These are phyloP conservation scores for Pogonocherus hispidulus DNA, from an alignment of 2,888 invertebrate genomes.

Conservation along the genomic window DNA sequence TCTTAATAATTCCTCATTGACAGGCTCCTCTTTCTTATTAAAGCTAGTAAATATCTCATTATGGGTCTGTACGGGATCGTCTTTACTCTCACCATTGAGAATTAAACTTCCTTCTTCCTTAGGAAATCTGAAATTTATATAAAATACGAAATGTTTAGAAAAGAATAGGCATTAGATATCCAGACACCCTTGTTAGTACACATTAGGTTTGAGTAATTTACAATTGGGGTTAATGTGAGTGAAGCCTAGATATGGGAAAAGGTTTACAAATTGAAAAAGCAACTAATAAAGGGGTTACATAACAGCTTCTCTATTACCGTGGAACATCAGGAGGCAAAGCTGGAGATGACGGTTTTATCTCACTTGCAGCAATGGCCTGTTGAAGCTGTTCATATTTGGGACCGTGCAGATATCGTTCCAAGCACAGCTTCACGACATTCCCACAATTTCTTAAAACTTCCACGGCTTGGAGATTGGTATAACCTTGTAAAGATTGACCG, in stretches of 20 bases:
- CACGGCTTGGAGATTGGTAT: slow-evolving; percentile 97
- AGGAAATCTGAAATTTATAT: slow-evolving; percentile 68
- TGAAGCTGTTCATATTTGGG: slow-evolving; percentile 91
- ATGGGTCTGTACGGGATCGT: slow-evolving; percentile 61
- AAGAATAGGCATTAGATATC: slow-evolving; percentile 45
- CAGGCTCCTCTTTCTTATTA: slow-evolving; percentile 56
- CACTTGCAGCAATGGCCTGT: slow-evolving; percentile 88
- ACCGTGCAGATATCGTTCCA: slow-evolving; percentile 92
- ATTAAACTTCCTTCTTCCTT: slow-evolving; percentile 64
- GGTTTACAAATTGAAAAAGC: slow-evolving; percentile 54
- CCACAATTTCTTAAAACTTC: slow-evolving; percentile 96
- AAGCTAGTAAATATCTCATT: slow-evolving; percentile 61
- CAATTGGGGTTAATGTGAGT: slow-evolving; percentile 50
- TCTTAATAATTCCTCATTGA: slow-evolving; percentile 82
- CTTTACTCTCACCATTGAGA: slow-evolving; percentile 56
- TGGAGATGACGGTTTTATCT: slow-evolving; percentile 75
- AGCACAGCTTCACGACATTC: slow-evolving; percentile 86
- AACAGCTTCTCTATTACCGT: slow-evolving; percentile 68
- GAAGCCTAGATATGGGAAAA: slow-evolving; percentile 48
- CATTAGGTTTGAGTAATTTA: slow-evolving; percentile 51
- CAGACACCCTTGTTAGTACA: slow-evolving; percentile 58
- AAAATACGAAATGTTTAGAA: slow-evolving; percentile 59
- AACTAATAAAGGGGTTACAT: slow-evolving; percentile 57
- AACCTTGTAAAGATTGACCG: slow-evolving; percentile 92
- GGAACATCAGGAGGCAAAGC: slow-evolving; percentile 71